Percentiles rank a stretch among this genome's conserved stretches.
Conservation (phyloP, 2,888 invertebrate species). For the Lordiphosa fenestrarum region DNA sequence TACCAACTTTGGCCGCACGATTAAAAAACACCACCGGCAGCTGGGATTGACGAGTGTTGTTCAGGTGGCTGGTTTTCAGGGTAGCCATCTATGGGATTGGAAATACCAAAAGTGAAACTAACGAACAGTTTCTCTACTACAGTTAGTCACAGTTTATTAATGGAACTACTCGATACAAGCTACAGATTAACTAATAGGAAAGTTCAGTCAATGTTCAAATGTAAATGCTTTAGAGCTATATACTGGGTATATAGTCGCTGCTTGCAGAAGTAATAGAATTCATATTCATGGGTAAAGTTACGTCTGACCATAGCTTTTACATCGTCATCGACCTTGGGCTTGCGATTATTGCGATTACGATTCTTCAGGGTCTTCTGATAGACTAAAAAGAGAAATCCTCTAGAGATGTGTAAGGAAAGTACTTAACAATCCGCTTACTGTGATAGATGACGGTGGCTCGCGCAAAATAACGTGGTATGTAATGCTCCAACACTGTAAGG, state of each 20-base stretch:
- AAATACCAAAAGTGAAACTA: not conserved
- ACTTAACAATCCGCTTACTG: slow-evolving; percentile 83
- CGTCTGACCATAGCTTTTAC: slow-evolving; percentile 90
- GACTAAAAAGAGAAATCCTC: slow-evolving; percentile 41
- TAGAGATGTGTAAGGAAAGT: not conserved
- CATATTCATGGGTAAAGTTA: slow-evolving; percentile 93
- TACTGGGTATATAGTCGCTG: slow-evolving; percentile 89
- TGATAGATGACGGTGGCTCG: slow-evolving; percentile 88
- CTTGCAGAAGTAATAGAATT: slow-evolving; percentile 93
- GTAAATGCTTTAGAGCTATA: slow-evolving; percentile 60
- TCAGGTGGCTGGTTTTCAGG: slow-evolving; percentile 80
- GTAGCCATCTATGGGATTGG: slow-evolving; percentile 17
- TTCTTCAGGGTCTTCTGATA: slow-evolving; percentile 80
- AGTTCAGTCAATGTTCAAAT: slow-evolving; percentile 32
- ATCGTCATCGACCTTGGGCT: slow-evolving; percentile 90
- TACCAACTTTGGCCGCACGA: slow-evolving; percentile 94
- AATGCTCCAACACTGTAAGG: slow-evolving; percentile 89
- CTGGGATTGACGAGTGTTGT: slow-evolving; percentile 89
- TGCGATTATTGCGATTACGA: slow-evolving; percentile 91
- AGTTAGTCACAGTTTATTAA: slow-evolving; percentile 27
- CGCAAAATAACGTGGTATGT: slow-evolving; percentile 91
- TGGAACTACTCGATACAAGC: slow-evolving; percentile 19
- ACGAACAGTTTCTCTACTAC: slow-evolving; percentile 1
- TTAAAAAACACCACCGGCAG: slow-evolving; percentile 91
- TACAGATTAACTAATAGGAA: slow-evolving; percentile 15